A percentile compares a stretch with the other conserved stretches of the same genome.
These are phyloP conservation scores for Hycleus cichorii DNA, from an alignment of 1,140 invertebrate species.

Conservation along the genomic window DNA sequence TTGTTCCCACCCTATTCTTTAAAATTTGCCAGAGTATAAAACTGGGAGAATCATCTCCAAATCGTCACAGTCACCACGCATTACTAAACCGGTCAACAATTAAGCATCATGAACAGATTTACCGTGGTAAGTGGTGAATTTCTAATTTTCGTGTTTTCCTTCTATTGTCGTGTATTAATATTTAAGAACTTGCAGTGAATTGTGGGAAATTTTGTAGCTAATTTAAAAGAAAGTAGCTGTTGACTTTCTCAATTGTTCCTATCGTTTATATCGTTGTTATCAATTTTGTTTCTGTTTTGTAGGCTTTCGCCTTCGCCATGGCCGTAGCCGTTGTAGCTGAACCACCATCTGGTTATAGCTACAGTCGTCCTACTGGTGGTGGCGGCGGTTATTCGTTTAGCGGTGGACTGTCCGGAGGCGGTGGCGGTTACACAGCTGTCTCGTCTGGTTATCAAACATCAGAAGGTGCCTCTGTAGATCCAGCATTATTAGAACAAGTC, in stretches of 20 bases:
- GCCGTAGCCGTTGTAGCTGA: slow-evolving; percentile 50
- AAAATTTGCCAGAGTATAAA: too few species aligned
- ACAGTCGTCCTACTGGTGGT: slow-evolving; percentile 52
- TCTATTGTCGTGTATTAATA: neutral
- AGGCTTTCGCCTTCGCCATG: slow-evolving; percentile 59
- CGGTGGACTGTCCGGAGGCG: slow-evolving; percentile 47
- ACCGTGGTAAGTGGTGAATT: slow-evolving; percentile 37
- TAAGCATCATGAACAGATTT: slow-evolving; percentile 41
- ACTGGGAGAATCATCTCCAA: too few species aligned
- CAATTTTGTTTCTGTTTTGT: slow-evolving; percentile 35
- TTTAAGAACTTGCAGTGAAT: neutral
- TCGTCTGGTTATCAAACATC: slow-evolving; percentile 63
- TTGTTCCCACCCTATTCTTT: too few species aligned
- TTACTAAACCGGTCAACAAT: slow-evolving; percentile 35
- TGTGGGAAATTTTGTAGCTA: neutral
- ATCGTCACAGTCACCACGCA: slow-evolving; percentile 32
- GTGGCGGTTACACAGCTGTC: slow-evolving; percentile 65
- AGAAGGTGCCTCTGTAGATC: slow-evolving; percentile 72
- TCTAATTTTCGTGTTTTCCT: slow-evolving; percentile 1
- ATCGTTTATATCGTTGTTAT: too few species aligned
- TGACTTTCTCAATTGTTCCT: too few species aligned
- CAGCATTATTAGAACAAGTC: slow-evolving; percentile 68
- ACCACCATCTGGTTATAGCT: slow-evolving; percentile 59
- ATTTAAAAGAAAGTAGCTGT: neutral
- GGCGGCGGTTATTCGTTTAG: slow-evolving; percentile 36